These are phyloP conservation scores for Drosophila leonis DNA, from an alignment of 2,888 invertebrate genomes.

Conservation along the genomic window DNA sequence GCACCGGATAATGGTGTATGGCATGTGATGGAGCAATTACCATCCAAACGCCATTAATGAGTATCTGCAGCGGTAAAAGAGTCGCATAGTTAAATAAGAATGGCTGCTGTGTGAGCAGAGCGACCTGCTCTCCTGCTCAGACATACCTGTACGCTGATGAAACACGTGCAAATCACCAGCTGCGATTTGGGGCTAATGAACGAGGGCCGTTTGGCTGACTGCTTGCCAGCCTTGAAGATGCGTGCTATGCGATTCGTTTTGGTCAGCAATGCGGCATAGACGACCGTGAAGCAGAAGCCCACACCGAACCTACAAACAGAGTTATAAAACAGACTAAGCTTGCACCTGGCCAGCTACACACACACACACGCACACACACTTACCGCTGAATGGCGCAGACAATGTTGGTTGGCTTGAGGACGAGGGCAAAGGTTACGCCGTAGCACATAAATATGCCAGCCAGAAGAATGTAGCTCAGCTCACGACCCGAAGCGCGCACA, in stretches of 20 bases:
- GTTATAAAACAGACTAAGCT: not conserved
- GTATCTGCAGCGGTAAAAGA: constrained; percentile 87
- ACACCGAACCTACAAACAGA: constrained; percentile 90
- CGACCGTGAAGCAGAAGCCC: constrained; percentile 98
- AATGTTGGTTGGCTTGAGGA: constrained; percentile 94
- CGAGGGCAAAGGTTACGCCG: constrained; percentile 95
- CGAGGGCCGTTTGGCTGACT: constrained; percentile 96
- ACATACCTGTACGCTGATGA: constrained; percentile 94
- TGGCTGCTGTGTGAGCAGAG: not conserved
- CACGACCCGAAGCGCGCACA: constrained; percentile 97
- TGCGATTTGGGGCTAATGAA: constrained; percentile 97
- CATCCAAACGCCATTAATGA: constrained; percentile 97
- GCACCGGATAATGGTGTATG: constrained; percentile 95
- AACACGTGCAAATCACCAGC: constrained; percentile 93
- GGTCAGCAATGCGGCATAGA: constrained; percentile 97
- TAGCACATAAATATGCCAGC: constrained; percentile 96
- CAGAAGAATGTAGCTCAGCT: constrained; percentile 95
- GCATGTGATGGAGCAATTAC: constrained; percentile 95
- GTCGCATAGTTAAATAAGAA: not conserved
- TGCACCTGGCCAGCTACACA: not conserved
- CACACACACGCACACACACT: constrained; percentile 86
- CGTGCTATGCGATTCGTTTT: constrained; percentile 98
- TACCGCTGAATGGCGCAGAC: constrained; percentile 96
- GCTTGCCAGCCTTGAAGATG: constrained; percentile 98
- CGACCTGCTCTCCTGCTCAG: not conserved